Percentiles rank a stretch among this genome's conserved stretches.
These are phyloP conservation scores for Montipora sp. DNA, from an alignment of 64 coral and sea anemone genomes.

Conservation along the genomic window DNA sequence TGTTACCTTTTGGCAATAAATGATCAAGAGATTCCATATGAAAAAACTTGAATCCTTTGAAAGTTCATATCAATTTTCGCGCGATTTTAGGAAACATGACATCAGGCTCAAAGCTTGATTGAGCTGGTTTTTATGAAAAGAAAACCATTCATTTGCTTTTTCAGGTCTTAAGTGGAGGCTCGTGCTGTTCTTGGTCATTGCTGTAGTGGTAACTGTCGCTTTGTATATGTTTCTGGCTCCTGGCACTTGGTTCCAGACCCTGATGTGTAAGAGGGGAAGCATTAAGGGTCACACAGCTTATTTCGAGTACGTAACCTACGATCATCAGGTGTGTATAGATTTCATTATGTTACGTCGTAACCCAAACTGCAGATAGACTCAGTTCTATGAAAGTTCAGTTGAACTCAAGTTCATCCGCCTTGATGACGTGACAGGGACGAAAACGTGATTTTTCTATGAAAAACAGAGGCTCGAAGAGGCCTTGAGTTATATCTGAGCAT, in stretches of 20 bases:
- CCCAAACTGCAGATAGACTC: background rate
- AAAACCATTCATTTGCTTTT: background rate
- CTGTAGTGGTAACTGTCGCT: constrained; percentile 47
- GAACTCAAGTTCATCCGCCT: too few relatives aligned
- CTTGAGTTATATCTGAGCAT: too few relatives aligned
- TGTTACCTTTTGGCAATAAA: too few relatives aligned
- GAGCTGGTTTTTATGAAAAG: too few relatives aligned
- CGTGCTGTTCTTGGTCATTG: background rate
- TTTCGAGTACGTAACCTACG: constrained; percentile 16
- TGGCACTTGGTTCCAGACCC: constrained; percentile 64
- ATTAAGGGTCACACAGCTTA: constrained; percentile 50
- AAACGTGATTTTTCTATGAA: too few relatives aligned
- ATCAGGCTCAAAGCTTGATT: too few relatives aligned
- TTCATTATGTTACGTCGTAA: background rate
- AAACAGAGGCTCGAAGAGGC: too few relatives aligned
- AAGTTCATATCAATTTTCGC: too few relatives aligned
- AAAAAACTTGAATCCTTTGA: too few relatives aligned
- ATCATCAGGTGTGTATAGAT: constrained; percentile 25
- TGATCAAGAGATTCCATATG: too few relatives aligned
- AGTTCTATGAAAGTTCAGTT: background rate
- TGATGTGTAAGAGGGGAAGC: constrained; percentile 52
- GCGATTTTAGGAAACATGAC: too few relatives aligned
- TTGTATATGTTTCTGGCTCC: constrained; percentile 75
- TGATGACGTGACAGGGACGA: too few relatives aligned
- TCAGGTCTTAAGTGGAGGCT: constrained; percentile 51